Evolutionary conservation across 2,888 invertebrate genomes (phyloP), one percentile per base, ranked within the genome.

Genomic region (Caenorhabditis imperialis): DNA sequence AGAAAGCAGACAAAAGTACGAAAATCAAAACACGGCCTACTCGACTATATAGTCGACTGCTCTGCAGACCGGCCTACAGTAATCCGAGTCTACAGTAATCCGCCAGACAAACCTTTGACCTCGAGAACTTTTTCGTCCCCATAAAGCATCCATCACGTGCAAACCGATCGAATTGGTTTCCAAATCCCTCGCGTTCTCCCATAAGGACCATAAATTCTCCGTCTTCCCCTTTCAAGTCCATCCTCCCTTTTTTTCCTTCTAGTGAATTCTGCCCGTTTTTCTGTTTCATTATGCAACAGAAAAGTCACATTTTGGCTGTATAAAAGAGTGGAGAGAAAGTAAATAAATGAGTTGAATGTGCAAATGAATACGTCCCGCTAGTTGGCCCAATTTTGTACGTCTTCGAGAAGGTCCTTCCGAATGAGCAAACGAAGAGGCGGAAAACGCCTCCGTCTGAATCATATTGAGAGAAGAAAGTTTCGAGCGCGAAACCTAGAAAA

Each of bases 261-360:
- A 20, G 57, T 18, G 50, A 50, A 16, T 25, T 23, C 12, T 30
- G 30, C 54, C 48, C 30, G 30, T 47, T 50, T 60, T 51, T 44
- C 37, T 33, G 65, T 42, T 65, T 65, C 55, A 65, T 55, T 65
- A 65, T 65, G 65, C 65, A 65, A 65, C 30, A 42, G 27, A 65
- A 65, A 55, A 50, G 42, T 40, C 42, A 50, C 42, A 14, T 30
- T 20, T 60, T 20, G 47, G 27, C 54, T 47, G 61, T 61, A 61
- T 61, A 30, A n/a, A n/a, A n/a, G n/a, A n/a, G n/a, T 58, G 35
- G 14, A 23, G 38, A 40, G 50, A 65, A 65, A 55, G 55, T 55
- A 55, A 65, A 65, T 65, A 55, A 50, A 65, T 65, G 65, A 38
- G 50, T 35, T n/a, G 18, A 22, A 22, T 5, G 27, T 4, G 23